These are phyloP conservation scores for Luffia ferchaultella DNA, from an alignment of 2,888 invertebrate genomes.

Conservation along the genomic window DNA sequence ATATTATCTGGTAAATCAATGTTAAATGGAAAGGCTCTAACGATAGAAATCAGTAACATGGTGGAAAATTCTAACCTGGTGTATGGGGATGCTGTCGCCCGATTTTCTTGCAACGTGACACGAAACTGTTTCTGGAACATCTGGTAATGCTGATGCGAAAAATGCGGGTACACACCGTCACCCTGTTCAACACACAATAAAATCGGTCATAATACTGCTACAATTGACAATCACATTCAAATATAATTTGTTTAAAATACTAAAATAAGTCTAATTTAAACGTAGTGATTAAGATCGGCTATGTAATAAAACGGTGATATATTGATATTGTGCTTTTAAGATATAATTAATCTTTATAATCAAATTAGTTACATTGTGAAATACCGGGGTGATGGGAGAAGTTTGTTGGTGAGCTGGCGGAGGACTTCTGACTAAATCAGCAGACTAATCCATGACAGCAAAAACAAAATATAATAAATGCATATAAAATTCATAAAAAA, in stretches of 20 bases:
- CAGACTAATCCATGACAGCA: constrained; percentile 67
- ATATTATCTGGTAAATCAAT: too few relatives aligned
- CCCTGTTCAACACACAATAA: constrained; percentile 30
- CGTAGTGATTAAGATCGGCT: too few relatives aligned
- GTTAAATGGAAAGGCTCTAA: too few relatives aligned
- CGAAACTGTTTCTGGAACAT: constrained; percentile 62
- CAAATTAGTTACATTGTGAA: constrained; percentile 40
- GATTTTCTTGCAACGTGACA: constrained; percentile 51
- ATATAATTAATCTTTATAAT: too few relatives aligned
- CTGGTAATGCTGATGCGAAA: constrained; percentile 59
- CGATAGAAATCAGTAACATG: too few relatives aligned
- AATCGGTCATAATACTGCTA: constrained; percentile 12
- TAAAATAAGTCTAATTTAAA: too few relatives aligned
- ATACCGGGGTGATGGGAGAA: constrained; percentile 77
- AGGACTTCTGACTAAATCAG: constrained; percentile 75
- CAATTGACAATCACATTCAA: too few relatives aligned
- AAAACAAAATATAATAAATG: constrained; percentile 36
- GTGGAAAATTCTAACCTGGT: constrained; percentile 38
- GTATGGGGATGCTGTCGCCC: constrained; percentile 48
- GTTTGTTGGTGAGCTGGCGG: constrained; percentile 87
- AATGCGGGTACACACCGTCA: constrained; percentile 58
- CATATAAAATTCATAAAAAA: too few relatives aligned
- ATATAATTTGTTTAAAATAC: too few relatives aligned
- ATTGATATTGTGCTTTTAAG: too few relatives aligned
- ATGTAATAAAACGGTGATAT: too few relatives aligned